Base-by-base conservation (phyloP, 2,888 invertebrate species). In the Drosophila kanekoi region DNA sequence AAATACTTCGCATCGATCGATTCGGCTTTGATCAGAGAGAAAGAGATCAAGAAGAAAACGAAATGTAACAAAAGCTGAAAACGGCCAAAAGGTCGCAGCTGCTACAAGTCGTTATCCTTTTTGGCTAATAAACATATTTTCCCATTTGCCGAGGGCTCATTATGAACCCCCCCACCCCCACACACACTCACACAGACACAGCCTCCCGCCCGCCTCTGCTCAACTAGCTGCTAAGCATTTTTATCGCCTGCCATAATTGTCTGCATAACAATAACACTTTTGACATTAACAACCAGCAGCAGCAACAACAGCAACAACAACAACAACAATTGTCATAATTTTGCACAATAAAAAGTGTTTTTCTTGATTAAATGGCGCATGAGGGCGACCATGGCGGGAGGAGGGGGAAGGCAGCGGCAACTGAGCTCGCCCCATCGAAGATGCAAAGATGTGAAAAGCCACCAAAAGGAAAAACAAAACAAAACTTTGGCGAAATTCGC, bases 271-370 rank as follows among this genome's bases (percentile, higher is more conserved):
- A 89, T 84, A 84, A 84, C 84, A 84, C 76, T 85, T 84, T 85
- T 88, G 79, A 81, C 89, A 85, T 88, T 83, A 88, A 79, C 75
- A 75, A 68, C 58, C 67, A 72, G 40, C 72, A 79, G 44, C 61
- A 66, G 33, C 72, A 78, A 41, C 54, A 56, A 38, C 38, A 38
- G 14, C 38, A 14, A 35, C 18, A 62, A 61, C 18, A 40, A 23
- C 62, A 64, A 57, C 52, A 65, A 54, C 60, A 62, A 69, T 79
- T 88, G 79, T 88, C 88, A 83, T 83, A 87, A 85, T 87, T 87
- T 74, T 77, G 56, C 72, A 89, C 87, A 89, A 89, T 85, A 89
- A 85, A 89, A 85, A 89, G 84, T 81, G 87, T 85, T 85, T 87
- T 85, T 77, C 79, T 85, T 85, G 89, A 89, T 85, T 85, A 85